Evolutionary conservation across 2,797 vertebrate genomes (phyloP), one percentile per base, ranked within the genome.

Genomic region (Enteromius paludinosus): DNA sequence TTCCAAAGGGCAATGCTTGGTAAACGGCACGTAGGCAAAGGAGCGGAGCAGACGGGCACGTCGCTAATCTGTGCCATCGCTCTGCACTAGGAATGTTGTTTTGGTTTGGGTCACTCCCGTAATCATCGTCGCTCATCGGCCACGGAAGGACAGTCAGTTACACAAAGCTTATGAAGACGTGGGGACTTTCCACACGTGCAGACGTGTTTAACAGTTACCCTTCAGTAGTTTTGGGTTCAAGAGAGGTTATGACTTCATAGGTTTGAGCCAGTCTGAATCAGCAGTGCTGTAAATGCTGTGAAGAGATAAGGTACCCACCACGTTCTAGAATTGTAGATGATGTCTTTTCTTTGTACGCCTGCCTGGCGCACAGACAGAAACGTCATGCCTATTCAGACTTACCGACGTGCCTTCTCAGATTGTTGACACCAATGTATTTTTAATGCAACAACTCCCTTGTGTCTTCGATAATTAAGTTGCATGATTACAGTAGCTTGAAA

Each of bases 71-170:
- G 71, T 45, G 69, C 68, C 78, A 88, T 89, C 87, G 10, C 47
- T 83, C 82, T 82, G 81, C 78, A 71, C 78, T 77, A 79, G 81
- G 87, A 87, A 89, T 89, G 74, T 86, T 89, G 88, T 89, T 88
- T 88, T 87, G 84, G 79, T 85, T 86, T 82, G 66, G 75, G 78
- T 85, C 43, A 45, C 83, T 89, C 83, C 85, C 45, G 64, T 78
- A 87, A 89, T 89, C 87, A 89, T 81, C 69, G 28, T 82, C 30
- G 43, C 69, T 87, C 82, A 87, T 89, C 80, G 47, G 35, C 72
- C 66, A 61, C 23, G 72, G 77, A 81, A 79, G 30, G 77, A 72
- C 83, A 72, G 78, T 61, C 71, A 72, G 56, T 75, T 78, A 61
- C 43, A 81, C 33, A 61, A 28, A 73, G 30, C 61, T 54, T 33